phyloP scores from a whole-genome alignment of 2,888 invertebrate species.

The Drosophila yooni region DNA sequence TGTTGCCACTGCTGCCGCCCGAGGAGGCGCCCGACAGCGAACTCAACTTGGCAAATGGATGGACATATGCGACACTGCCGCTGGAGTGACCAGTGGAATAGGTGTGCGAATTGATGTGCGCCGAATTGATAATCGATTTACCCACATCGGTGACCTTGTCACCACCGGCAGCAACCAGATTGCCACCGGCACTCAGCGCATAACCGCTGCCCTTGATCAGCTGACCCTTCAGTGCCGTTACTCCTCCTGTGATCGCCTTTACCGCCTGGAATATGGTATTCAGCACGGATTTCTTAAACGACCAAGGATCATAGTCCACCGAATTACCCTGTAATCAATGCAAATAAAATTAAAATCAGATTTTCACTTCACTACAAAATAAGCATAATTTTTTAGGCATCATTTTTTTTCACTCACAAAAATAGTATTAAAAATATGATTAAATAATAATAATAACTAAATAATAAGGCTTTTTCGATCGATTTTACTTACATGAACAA shows the following conservation, averaged over 20 bases:
- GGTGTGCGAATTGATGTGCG: conserved; percentile 87
- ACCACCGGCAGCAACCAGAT: conserved; percentile 90
- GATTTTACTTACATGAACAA: conserved; percentile 72
- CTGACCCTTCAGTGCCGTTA: conserved; percentile 94
- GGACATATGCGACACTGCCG: conserved; percentile 63
- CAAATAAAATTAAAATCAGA: neutral
- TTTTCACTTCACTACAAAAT: neutral
- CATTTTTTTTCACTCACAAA: no score
- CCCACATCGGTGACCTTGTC: conserved; percentile 92
- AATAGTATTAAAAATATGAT: no score
- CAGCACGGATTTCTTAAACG: conserved; percentile 92
- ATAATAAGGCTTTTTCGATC: neutral
- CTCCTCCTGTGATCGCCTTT: conserved; percentile 94
- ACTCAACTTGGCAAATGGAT: conserved; percentile 82
- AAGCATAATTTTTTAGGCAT: no score
- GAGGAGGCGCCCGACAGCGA: conserved; percentile 83
- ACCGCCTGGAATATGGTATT: conserved; percentile 94
- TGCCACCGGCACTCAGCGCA: conserved; percentile 88
- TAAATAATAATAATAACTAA: neutral
- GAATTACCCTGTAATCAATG: conserved; percentile 77
- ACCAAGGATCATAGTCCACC: conserved; percentile 88
- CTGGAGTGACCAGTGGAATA: conserved; percentile 72
- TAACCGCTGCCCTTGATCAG: conserved; percentile 93
- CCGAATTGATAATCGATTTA: conserved; percentile 91
- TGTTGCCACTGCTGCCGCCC: conserved; percentile 77